Percentiles rank a stretch among this genome's conserved stretches.
Conservation (phyloP, 2,797 vertebrate species). For the Hemitrygon akajei region DNA sequence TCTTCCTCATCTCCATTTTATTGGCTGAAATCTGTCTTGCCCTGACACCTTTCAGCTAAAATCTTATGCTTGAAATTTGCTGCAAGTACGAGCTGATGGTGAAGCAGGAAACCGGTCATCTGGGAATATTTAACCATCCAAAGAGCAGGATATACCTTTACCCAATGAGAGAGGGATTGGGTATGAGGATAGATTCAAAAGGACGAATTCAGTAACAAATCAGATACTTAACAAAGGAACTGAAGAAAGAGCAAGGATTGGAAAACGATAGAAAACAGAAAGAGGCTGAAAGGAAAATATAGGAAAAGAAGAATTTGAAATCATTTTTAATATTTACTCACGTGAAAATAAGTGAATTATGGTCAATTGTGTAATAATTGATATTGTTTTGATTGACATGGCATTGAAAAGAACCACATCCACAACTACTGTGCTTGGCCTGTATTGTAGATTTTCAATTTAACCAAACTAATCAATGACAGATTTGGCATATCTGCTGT, state of each 20-base stretch:
- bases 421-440: background rate
- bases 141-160: too few relatives aligned
- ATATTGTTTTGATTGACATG: background rate
- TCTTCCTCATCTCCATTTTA: too few relatives aligned
- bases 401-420: background rate
- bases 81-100: background rate
- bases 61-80: background rate
- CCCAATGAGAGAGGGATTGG: background rate
- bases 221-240: too few relatives aligned
- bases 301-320: background rate
- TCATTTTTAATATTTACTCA: background rate
- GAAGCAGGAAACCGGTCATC: background rate
- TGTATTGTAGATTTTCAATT: background rate
- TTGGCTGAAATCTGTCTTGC: background rate
- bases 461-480: background rate
- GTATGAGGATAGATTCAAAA: background rate
- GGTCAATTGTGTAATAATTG: background rate
- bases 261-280: background rate
- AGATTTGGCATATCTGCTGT: background rate
- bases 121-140: background rate
- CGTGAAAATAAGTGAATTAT: background rate
- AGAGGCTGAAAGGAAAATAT: background rate
- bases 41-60: background rate
- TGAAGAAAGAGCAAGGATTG: background rate
- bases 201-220: background rate